A percentile compares a stretch with the other conserved stretches of the same genome.
Evolutionary conservation across 1,140 invertebrate species (phyloP).

Genomic region (Lethrus apterus): DNA sequence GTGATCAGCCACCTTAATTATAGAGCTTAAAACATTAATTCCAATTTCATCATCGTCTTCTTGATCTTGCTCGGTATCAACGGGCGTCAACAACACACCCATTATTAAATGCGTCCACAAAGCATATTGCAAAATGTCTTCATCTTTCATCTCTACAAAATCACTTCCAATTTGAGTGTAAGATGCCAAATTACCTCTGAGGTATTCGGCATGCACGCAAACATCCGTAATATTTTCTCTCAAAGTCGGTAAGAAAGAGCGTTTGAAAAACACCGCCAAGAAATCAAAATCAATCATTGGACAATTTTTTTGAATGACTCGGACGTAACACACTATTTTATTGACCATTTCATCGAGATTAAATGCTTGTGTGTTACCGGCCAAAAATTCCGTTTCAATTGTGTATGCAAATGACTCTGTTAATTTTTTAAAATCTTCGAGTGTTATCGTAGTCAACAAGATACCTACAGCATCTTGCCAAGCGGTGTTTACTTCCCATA

Average conservation of each 20-base stretch:
- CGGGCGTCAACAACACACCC: slow-evolving; percentile 18
- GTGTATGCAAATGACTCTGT: slow-evolving; percentile 37
- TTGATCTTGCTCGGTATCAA: slow-evolving; percentile 19
- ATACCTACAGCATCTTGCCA: slow-evolving; percentile 46
- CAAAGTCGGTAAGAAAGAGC: slow-evolving; percentile 20
- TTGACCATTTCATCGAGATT: slow-evolving; percentile 22
- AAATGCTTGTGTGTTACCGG: slow-evolving; percentile 16
- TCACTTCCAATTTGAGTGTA: slow-evolving; percentile 14
- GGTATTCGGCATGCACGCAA: slow-evolving; percentile 28
- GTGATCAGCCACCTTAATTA: slow-evolving; percentile 20
- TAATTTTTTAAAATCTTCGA: slow-evolving; percentile 29
- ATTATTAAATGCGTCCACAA: slow-evolving; percentile 26
- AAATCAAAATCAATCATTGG: slow-evolving; percentile 20
- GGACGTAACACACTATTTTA: slow-evolving; percentile 25
- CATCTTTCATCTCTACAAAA: slow-evolving; percentile 15
- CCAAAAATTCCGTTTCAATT: slow-evolving; percentile 36
- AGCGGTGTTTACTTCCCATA: slow-evolving; percentile 47
- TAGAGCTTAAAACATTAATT: slow-evolving; percentile 1
- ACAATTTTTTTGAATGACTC: slow-evolving; percentile 20
- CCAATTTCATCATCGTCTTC: slow-evolving; percentile 17
- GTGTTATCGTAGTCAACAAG: slow-evolving; percentile 25
- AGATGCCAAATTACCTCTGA: slow-evolving; percentile 24
- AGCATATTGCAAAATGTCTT: slow-evolving; percentile 28
- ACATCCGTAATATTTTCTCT: slow-evolving; percentile 17
- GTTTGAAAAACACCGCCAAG: slow-evolving; percentile 23